Base-by-base conservation (phyloP, 2,797 vertebrate genomes). In the Chaenodraco wilsoni region DNA sequence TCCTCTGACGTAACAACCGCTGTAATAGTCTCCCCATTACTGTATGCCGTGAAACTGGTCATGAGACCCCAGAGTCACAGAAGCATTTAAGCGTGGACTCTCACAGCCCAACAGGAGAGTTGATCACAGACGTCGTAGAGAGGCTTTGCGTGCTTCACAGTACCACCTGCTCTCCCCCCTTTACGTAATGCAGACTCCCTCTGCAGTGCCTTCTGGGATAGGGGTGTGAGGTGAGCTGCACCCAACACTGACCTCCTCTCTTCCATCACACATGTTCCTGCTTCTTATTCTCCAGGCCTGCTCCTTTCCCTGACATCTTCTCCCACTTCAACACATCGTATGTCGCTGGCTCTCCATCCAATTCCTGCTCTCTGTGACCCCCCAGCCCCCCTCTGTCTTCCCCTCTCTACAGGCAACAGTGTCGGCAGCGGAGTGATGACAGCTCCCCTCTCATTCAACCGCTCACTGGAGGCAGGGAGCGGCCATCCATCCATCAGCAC, bases 401-500 rank as follows among this genome's bases (percentile, higher is more conserved):
- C 69, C 64, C 66, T 67, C 74, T 81, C 83, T 85, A 81, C 65
- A 87, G 67, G 85, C 87, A 67, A 76, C 76, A 62, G 84, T 58
- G 81, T 87, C 84, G 76, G 85, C 82, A 84, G 84, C 74, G 16
- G 72, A 68, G 90, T 10, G 92, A 89, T 93, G 92, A 93, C 91
- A 93, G 92, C 87, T 87, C 81, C 76, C 88, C 89, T 91, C 91
- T 87, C 83, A 76, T 84, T 92, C 88, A 82, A 65, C 81, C 69
- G 59, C 84, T 91, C 89, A 86, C 85, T 82, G 76, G 85, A 87
- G 84, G 88, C 83, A 90, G 90, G 90, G 91, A 92, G 90, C 76
- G 88, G 89, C 85, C 81, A 65, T 85, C 87, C 76, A 79, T 95
- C 92, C 80, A 55, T 94, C 91, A 93, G 78, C 89, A 82, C 78